These are phyloP conservation scores for Drosophila pseudotalamancana DNA, from an alignment of 2,888 invertebrate species.

Conservation along the genomic window DNA sequence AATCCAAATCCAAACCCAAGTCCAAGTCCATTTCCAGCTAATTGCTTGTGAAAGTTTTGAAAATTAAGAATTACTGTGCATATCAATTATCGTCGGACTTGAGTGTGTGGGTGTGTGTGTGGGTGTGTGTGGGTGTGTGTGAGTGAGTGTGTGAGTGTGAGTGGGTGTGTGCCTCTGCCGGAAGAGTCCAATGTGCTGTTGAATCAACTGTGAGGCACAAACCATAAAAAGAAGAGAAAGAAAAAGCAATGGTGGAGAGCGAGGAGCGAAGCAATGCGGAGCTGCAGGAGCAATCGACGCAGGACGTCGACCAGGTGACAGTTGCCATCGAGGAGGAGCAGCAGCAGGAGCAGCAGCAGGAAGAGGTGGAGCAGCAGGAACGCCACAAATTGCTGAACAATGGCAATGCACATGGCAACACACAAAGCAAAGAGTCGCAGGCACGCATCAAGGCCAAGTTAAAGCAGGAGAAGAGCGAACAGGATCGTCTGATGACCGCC, in stretches of 20 bases:
- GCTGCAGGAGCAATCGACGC: conserved; percentile 19
- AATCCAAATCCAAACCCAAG: background rate
- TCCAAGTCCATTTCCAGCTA: conserved; percentile 20
- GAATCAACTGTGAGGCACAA: background rate
- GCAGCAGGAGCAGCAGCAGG: background rate
- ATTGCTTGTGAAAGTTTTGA: conserved; percentile 51
- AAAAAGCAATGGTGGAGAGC: conserved; percentile 55
- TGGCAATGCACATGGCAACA: conserved; percentile 40
- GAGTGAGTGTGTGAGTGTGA: conserved; percentile 10
- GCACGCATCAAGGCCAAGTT: conserved; percentile 49
- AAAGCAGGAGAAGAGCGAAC: conserved; percentile 71
- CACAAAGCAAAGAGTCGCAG: conserved; percentile 21
- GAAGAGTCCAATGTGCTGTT: conserved; percentile 44
- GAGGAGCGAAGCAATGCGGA: conserved; percentile 39
- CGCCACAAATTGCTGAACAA: conserved; percentile 68
- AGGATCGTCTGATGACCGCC: conserved; percentile 79
- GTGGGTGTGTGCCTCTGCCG: conserved; percentile 24
- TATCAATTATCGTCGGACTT: conserved; percentile 13
- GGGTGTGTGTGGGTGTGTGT: conserved; percentile 20
- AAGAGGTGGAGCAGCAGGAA: conserved; percentile 40
- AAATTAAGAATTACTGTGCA: conserved; percentile 64
- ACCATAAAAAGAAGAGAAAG: background rate
- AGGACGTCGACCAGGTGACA: conserved; percentile 24
- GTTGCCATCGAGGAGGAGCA: background rate
- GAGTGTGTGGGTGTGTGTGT: conserved; percentile 5